Base-by-base conservation (phyloP, 2,797 vertebrate genomes). In the Paratrypauchen microcephalus region DNA sequence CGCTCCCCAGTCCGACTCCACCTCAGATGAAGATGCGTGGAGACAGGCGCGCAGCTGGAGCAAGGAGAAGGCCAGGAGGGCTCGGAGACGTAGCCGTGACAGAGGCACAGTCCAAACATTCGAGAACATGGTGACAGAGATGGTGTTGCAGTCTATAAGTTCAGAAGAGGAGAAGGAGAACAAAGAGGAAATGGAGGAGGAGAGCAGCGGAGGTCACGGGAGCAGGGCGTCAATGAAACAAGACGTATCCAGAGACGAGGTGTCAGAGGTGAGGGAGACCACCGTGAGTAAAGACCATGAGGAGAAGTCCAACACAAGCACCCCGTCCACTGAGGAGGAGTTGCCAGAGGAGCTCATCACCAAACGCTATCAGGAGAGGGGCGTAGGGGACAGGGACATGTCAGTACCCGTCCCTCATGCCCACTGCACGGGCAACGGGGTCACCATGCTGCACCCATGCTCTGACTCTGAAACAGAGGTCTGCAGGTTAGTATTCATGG, bases 401-500 rank as follows among this genome's bases (percentile, higher is more conserved):
- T 87, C 94, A 2, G 85, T 68, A 30, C 87, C 86, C 62, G 83
- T 79, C 0, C 52, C 78, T 11, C 80, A 66, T 68, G 74, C 68
- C 71, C 68, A 78, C 68, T 82, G 87, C 13, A 30, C 59, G 1
- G 65, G 59, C 41, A 90, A 91, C 7, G 85, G 88, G 45, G 57
- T 64, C 19, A 66, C 72, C n/a, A 64, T 72, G n/a, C 52, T 45
- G n/a, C 89, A 71, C 70, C 86, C 70, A 76, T 89, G 85, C 77
- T 88, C 87, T 61, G 94, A 97, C 77, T 92, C 90, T 81, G 93
- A 97, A 84, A 82, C 92, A 83, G 94, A 96, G 86, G 89, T 93
- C 56, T 99, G 96, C 96, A 97, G 96, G 96, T 99, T 81, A 96
- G 97, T 95, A 68, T 60, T 39, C 26, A 32, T 18, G 48, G 41